A percentile compares a stretch with the other conserved stretches of the same genome.
Conservation (phyloP, 2,888 invertebrate species). For the Euplexia lucipara region DNA sequence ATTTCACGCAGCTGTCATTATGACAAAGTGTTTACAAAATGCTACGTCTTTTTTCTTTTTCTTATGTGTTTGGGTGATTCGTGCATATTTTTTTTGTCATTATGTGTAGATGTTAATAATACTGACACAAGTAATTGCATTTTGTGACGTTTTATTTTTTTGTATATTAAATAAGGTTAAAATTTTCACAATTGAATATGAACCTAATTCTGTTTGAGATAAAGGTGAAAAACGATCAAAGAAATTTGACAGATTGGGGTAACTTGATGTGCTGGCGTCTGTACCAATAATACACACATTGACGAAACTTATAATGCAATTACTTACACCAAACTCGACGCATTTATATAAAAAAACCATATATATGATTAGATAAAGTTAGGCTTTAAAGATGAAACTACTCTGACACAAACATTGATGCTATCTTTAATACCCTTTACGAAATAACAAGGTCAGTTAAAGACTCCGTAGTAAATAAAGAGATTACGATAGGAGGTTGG, state of each 20-base stretch:
- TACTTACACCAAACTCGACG: background rate
- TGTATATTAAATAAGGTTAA: too few species aligned
- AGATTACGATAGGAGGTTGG: slow-evolving; percentile 77
- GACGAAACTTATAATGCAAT: background rate
- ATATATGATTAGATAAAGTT: background rate
- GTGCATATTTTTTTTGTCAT: slow-evolving; percentile 19
- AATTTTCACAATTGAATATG: too few species aligned
- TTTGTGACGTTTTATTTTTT: background rate
- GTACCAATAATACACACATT: background rate
- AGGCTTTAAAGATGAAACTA: slow-evolving; percentile 2
- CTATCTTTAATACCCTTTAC: slow-evolving; percentile 60
- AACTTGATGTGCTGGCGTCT: too few species aligned
- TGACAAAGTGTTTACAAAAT: slow-evolving; percentile 80
- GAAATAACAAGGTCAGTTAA: slow-evolving; percentile 77
- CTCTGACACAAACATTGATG: slow-evolving; percentile 32
- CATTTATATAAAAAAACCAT: background rate
- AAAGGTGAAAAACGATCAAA: too few species aligned
- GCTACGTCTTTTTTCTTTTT: slow-evolving; percentile 54
- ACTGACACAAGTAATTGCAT: too few species aligned
- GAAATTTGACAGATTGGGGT: too few species aligned
- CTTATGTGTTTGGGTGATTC: slow-evolving; percentile 21
- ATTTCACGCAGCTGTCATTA: slow-evolving; percentile 72
- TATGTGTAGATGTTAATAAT: slow-evolving; percentile 1
- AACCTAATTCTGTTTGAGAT: too few species aligned
- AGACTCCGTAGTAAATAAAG: slow-evolving; percentile 80